phyloP scores from a whole-genome alignment of 2,113 vertebrate genomes.

The Cryptotis parvus region DNA sequence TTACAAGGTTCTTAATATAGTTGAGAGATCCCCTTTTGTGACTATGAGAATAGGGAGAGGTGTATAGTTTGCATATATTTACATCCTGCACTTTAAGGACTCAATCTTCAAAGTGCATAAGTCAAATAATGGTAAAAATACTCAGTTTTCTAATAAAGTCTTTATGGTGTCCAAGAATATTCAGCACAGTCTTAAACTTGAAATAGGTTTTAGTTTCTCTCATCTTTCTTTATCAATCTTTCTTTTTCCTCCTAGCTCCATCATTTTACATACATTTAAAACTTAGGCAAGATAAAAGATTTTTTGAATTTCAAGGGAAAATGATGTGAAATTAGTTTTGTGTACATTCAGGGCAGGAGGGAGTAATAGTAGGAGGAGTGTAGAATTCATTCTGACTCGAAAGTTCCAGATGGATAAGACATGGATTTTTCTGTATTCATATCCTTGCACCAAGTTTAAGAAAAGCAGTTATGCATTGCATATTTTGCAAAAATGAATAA shows the following conservation, averaged over 20 bases:
- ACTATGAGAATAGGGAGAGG: neutral
- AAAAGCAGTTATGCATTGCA: neutral
- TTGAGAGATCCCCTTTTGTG: neutral
- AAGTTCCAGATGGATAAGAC: too few species aligned
- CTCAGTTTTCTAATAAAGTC: neutral
- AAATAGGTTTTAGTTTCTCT: neutral
- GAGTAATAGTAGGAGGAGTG: neutral
- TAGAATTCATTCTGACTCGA: neutral
- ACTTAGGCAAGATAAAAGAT: neutral
- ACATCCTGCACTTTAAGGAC: neutral
- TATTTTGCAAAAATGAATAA: slow-evolving; percentile 2
- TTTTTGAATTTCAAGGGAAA: neutral
- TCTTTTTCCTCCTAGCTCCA: neutral
- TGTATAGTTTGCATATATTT: slow-evolving; percentile 13
- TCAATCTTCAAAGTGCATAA: neutral
- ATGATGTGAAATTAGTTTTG: neutral
- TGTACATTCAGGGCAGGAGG: neutral
- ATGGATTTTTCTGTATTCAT: neutral
- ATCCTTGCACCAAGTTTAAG: neutral
- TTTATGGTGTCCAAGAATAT: neutral
- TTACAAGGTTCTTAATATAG: neutral
- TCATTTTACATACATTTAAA: too few species aligned
- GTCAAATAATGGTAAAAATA: slow-evolving; percentile 3
- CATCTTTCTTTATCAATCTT: neutral
- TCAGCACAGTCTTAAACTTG: slow-evolving; percentile 25